phyloP scores from a whole-genome alignment of 2,797 vertebrate species.

The Chelmon rostratus region DNA sequence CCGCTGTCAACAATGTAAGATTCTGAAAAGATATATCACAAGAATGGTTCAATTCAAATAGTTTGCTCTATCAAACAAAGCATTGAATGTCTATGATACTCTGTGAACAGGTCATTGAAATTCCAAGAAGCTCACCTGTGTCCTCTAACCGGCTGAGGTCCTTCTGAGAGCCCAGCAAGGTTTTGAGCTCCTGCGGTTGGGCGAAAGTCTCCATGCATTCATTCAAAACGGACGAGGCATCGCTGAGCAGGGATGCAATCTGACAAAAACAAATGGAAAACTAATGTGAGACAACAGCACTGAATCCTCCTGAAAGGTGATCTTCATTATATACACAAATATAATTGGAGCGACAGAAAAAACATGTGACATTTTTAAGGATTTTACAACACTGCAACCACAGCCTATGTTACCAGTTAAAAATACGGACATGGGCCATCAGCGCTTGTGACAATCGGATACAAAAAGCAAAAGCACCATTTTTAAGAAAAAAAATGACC shows the following conservation, averaged over 20 bases:
- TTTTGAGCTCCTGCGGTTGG: slow-evolving; percentile 74
- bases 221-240: slow-evolving; percentile 72
- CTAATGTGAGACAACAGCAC: background rate
- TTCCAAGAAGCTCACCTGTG: slow-evolving; percentile 66
- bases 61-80: background rate
- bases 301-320: background rate
- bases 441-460: background rate
- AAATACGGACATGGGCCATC: background rate
- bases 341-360: background rate
- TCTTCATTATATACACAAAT: background rate
- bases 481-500: background rate
- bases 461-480: background rate
- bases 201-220: slow-evolving; percentile 77
- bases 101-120: background rate
- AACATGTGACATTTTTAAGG: background rate
- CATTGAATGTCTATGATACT: background rate
- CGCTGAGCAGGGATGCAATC: slow-evolving; percentile 76
- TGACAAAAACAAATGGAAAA: slow-evolving; percentile 39
- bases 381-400: background rate
- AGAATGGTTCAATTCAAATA: background rate
- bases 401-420: background rate
- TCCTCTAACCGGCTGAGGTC: slow-evolving; percentile 75
- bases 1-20: slow-evolving; percentile 74
- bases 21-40: slow-evolving; percentile 59
- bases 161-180: slow-evolving; percentile 74